Conservation (phyloP, 2,888 invertebrate species). For the Timandra comae region DNA sequence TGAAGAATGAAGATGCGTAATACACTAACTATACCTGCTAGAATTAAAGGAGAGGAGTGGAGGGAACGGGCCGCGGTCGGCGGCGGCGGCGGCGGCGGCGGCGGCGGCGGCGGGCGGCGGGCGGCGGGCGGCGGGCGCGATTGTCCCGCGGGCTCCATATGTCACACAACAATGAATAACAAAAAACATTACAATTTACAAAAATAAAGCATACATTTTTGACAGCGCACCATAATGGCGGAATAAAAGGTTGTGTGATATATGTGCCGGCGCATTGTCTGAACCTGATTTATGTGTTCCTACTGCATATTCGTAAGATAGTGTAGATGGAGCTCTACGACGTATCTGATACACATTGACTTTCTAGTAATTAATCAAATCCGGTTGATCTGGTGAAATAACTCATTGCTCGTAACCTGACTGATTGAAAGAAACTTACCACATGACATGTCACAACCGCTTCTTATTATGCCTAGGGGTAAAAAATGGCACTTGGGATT, state of each 20-base stretch:
- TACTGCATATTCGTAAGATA: too few relatives aligned
- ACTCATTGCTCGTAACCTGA: too few relatives aligned
- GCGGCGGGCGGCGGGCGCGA: conserved; percentile 9
- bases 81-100: conserved; percentile 7
- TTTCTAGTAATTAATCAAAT: too few relatives aligned
- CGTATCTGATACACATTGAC: too few relatives aligned
- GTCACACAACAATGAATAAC: conserved; percentile 24
- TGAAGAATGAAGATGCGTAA: too few relatives aligned
- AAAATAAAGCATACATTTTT: conserved; percentile 30
- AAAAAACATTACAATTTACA: conserved; percentile 25
- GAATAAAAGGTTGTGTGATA: conserved; percentile 40
- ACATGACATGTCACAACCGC: too few relatives aligned
- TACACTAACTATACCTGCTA: too few relatives aligned
- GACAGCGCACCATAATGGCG: conserved; percentile 42
- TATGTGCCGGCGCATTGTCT: conserved; percentile 33
- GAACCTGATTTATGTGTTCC: conserved; percentile 13
- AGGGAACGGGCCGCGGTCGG: conserved; percentile 6
- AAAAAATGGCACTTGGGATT: too few relatives aligned
- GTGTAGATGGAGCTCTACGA: too few relatives aligned
- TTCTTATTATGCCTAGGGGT: too few relatives aligned
- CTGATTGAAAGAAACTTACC: too few relatives aligned
- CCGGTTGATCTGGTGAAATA: too few relatives aligned
- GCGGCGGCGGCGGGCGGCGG: conserved; percentile 5
- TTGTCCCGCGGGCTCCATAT: conserved; percentile 17
- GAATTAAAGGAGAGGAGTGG: not conserved